Conservation (phyloP, 1,140 invertebrate species). For the Leptinotarsa lineolata region DNA sequence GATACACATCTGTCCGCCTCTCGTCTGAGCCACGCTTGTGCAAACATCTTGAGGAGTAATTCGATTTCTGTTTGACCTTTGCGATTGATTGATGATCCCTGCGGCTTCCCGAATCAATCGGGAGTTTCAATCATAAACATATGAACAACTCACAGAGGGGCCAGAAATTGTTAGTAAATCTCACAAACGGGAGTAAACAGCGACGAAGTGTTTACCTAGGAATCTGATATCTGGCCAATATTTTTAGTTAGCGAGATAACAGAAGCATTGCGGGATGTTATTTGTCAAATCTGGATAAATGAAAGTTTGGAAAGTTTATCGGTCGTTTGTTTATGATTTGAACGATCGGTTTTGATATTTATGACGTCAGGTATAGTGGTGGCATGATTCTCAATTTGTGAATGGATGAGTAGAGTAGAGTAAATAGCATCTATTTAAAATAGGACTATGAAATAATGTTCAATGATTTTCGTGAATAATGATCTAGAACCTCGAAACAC, state of each 20-base stretch:
- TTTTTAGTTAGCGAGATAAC: neutral
- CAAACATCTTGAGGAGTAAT: conserved; percentile 40
- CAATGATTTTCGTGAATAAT: too few species aligned
- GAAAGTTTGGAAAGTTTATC: too few species aligned
- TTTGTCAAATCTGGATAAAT: too few species aligned
- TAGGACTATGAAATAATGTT: too few species aligned
- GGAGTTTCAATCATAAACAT: conserved; percentile 9
- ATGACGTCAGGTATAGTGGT: too few species aligned
- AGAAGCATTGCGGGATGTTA: too few species aligned
- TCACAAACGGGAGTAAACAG: neutral
- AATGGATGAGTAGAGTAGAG: too few species aligned
- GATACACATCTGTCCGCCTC: neutral
- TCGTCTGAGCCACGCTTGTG: conserved; percentile 28
- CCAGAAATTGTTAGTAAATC: conserved; percentile 21
- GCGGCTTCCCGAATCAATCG: conserved; percentile 28
- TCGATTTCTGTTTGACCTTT: conserved; percentile 36
- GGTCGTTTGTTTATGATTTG: too few species aligned
- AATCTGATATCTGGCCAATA: neutral
- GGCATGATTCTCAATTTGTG: too few species aligned
- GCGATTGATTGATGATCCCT: conserved; percentile 35
- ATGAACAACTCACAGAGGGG: conserved; percentile 16
- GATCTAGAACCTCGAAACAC: too few species aligned
- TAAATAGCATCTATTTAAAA: too few species aligned
- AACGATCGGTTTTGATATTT: too few species aligned
- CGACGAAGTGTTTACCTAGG: neutral